phyloP scores from a whole-genome alignment of 2,797 vertebrate genomes.

The Myotis pilosus region DNA sequence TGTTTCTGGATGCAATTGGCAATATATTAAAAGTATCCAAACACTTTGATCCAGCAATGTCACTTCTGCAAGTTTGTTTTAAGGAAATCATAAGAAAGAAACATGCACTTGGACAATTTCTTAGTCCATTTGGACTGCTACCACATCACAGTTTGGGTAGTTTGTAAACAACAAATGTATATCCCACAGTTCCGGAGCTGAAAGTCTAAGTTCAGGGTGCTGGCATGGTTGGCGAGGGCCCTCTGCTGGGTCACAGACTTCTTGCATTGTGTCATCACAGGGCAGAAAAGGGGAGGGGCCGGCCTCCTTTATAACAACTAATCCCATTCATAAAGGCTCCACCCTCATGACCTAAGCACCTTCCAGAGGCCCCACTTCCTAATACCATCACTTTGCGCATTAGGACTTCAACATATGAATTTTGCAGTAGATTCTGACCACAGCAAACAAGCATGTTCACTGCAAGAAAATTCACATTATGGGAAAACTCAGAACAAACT shows the following conservation, averaged over 20 bases:
- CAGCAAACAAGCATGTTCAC: neutral
- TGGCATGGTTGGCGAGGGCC: too few relatives aligned
- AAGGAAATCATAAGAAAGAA: neutral
- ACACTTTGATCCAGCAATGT: neutral
- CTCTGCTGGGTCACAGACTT: too few relatives aligned
- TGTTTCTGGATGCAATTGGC: neutral
- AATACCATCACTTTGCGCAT: too few relatives aligned
- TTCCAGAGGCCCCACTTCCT: too few relatives aligned
- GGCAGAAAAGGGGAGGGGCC: neutral
- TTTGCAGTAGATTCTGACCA: neutral
- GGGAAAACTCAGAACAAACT: neutral
- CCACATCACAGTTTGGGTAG: neutral
- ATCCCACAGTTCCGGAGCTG: too few relatives aligned
- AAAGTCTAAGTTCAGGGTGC: too few relatives aligned
- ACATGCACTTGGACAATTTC: neutral
- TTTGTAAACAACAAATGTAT: neutral
- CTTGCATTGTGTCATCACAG: neutral
- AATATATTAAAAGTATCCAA: neutral
- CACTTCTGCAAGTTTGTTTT: neutral
- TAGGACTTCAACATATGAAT: too few relatives aligned
- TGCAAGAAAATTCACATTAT: neutral
- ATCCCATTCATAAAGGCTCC: too few relatives aligned
- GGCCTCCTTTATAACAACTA: neutral
- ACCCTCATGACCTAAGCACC: too few relatives aligned
- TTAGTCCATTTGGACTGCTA: neutral